Percentiles rank a stretch among this genome's conserved stretches.
These are phyloP conservation scores for Julus scanicus DNA, from an alignment of 2,888 invertebrate species.

Conservation along the genomic window DNA sequence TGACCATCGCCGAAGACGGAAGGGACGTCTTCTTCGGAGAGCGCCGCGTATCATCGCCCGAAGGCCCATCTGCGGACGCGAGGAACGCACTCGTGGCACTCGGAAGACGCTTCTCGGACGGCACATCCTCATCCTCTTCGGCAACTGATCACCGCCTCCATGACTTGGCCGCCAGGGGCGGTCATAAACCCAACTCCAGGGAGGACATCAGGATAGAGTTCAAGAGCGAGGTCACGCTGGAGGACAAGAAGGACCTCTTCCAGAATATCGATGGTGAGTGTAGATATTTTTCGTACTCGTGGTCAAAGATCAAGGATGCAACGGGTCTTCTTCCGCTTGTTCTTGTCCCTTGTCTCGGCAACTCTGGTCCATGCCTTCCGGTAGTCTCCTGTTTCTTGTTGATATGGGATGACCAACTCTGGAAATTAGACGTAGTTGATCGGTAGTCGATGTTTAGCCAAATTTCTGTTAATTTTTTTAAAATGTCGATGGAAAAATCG, in stretches of 20 bases:
- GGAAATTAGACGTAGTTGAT: too few relatives aligned
- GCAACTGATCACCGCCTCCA: too few relatives aligned
- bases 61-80: neutral
- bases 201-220: slow-evolving; percentile 80
- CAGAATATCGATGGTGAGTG: slow-evolving; percentile 92
- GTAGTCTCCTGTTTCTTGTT: too few relatives aligned
- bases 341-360: neutral
- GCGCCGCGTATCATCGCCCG: slow-evolving; percentile 52
- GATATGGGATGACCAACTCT: too few relatives aligned
- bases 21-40: slow-evolving; percentile 60
- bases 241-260: slow-evolving; percentile 95
- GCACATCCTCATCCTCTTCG: too few relatives aligned
- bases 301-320: too few relatives aligned
- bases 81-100: slow-evolving; percentile 59
- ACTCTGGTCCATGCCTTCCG: neutral
- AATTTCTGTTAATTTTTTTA: neutral
- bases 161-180: neutral
- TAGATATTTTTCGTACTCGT: neutral
- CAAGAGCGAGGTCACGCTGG: slow-evolving; percentile 91
- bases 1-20: slow-evolving; percentile 73
- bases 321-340: neutral
- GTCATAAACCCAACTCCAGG: slow-evolving; percentile 52
- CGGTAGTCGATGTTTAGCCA: too few relatives aligned
- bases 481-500: too few relatives aligned
- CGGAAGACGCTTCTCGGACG: slow-evolving; percentile 67